phyloP scores from a whole-genome alignment of 2,888 invertebrate genomes.

The Drosophila rubida region DNA sequence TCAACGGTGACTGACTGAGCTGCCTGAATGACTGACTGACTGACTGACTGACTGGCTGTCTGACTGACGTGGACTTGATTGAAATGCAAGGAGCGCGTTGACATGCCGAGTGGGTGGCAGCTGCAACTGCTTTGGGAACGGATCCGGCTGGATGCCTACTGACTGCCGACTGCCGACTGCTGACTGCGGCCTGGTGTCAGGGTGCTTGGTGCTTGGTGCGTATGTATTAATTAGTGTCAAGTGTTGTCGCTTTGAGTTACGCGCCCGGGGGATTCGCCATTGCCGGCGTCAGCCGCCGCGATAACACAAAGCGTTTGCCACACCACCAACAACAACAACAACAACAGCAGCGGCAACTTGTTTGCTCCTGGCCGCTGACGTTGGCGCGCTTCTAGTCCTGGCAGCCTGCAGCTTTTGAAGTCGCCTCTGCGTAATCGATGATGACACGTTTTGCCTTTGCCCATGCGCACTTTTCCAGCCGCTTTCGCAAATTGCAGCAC shows the following conservation, averaged over 20 bases:
- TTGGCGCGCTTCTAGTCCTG: slow-evolving; percentile 5
- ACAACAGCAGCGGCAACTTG: slow-evolving; percentile 50
- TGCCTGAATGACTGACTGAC: slow-evolving; percentile 32
- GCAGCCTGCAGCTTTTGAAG: slow-evolving; percentile 15
- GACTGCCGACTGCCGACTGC: slow-evolving; percentile 3
- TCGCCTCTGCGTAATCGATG: slow-evolving; percentile 72
- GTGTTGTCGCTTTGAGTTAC: slow-evolving; percentile 82
- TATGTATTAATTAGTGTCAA: slow-evolving; percentile 83
- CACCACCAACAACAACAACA: slow-evolving; percentile 35
- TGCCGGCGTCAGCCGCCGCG: slow-evolving; percentile 60
- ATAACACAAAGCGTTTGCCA: slow-evolving; percentile 76
- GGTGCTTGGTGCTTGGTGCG: slow-evolving; percentile 61
- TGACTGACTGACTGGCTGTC: slow-evolving; percentile 18
- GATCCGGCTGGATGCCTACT: slow-evolving; percentile 5
- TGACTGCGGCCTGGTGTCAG: slow-evolving; percentile 9
- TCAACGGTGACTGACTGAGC: slow-evolving; percentile 54
- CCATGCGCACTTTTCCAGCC: slow-evolving; percentile 64
- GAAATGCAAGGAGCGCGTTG: slow-evolving; percentile 75
- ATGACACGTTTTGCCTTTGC: slow-evolving; percentile 79
- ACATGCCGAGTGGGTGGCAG: slow-evolving; percentile 74
- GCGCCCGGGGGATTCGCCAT: slow-evolving; percentile 75
- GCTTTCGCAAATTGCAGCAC: slow-evolving; percentile 60
- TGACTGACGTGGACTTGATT: slow-evolving; percentile 72
- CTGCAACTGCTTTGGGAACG: slow-evolving; percentile 8
- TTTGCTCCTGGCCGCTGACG: slow-evolving; percentile 39